These are phyloP conservation scores for Agrenia bidenticulata DNA, from an alignment of 2,888 invertebrate species.

Conservation along the genomic window DNA sequence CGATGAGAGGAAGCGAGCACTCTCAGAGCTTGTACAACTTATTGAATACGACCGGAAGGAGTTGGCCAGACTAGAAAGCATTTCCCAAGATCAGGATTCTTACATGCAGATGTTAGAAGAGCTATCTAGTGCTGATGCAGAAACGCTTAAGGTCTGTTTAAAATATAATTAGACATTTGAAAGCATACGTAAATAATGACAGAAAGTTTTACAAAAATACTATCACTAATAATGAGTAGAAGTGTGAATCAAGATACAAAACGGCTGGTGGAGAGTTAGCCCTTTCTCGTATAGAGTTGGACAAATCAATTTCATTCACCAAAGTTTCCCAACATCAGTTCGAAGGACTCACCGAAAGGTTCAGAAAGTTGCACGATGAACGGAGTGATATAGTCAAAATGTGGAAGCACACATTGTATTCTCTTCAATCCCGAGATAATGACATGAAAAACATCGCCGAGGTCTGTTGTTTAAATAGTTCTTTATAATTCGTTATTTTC, in stretches of 20 bases:
- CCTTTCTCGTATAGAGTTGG: conserved; percentile 22
- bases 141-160: conserved; percentile 33
- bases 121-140: conserved; percentile 38
- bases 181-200: background rate
- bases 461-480: too few species aligned
- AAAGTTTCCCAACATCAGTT: conserved; percentile 40
- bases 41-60: conserved; percentile 49
- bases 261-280: conserved; percentile 29
- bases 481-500: too few species aligned
- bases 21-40: conserved; percentile 38
- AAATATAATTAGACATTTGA: background rate
- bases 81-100: conserved; percentile 42
- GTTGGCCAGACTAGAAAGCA: conserved; percentile 37
- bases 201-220: too few species aligned
- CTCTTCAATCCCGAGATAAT: conserved; percentile 42
- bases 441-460: conserved; percentile 42
- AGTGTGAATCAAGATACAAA: conserved; percentile 38
- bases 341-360: conserved; percentile 31
- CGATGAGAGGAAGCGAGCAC: conserved; percentile 21
- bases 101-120: conserved; percentile 43
- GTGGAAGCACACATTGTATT: conserved; percentile 44
- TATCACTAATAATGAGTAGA: too few species aligned
- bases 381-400: conserved; percentile 41
- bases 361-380: conserved; percentile 43
- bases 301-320: conserved; percentile 27